phyloP scores from a whole-genome alignment of 2,797 vertebrate species.

The Pantherophis alleghaniensis region DNA sequence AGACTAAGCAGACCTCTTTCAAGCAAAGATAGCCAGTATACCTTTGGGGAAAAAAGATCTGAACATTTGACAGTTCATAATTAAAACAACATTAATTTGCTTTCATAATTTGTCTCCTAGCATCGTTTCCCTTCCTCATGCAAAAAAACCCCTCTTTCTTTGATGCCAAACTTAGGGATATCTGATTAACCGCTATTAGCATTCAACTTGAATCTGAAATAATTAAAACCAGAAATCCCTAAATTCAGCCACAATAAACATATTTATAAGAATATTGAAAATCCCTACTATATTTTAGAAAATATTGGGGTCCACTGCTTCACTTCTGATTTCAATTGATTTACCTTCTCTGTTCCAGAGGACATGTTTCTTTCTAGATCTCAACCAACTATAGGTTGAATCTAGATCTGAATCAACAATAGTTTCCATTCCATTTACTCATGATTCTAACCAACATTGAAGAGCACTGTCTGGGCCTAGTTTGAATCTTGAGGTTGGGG shows the following conservation, averaged over 20 bases:
- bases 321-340: neutral
- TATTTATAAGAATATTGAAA: neutral
- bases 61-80: neutral
- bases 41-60: neutral
- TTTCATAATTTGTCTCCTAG: neutral
- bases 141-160: neutral
- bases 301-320: neutral
- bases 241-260: neutral
- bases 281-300: neutral
- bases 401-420: neutral
- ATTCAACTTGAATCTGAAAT: neutral
- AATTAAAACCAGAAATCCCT: neutral
- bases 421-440: neutral
- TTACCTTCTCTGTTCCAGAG: neutral
- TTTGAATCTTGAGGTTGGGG: neutral
- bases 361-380: neutral
- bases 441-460: neutral
- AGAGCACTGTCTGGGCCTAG: neutral
- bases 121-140: neutral
- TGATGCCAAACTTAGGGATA: neutral
- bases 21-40: neutral
- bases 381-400: neutral
- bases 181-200: neutral
- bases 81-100: neutral
- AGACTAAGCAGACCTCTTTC: neutral